These are phyloP conservation scores for Formica exsecta DNA, from an alignment of 1,140 invertebrate genomes.

Conservation along the genomic window DNA sequence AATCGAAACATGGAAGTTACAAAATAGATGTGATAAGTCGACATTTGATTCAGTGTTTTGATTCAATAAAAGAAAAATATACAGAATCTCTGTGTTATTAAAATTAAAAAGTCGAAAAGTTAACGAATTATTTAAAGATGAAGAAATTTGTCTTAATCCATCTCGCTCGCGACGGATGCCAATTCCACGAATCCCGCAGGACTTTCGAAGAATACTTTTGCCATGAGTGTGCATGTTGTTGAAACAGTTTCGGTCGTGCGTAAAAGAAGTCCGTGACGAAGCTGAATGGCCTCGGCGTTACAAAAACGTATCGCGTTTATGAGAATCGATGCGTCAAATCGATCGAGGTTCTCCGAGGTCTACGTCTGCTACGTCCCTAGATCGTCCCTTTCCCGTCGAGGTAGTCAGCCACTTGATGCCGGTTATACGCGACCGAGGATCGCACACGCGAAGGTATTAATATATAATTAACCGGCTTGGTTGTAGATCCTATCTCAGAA, in stretches of 20 bases:
- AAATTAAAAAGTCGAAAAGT: no score
- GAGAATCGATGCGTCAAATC: constrained; percentile 8
- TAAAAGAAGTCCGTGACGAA: not conserved
- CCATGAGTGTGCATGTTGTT: not conserved
- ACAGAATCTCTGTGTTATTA: no score
- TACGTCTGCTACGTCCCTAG: not conserved
- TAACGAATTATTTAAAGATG: no score
- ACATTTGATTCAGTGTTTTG: not conserved
- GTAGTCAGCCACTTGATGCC: constrained; percentile 65
- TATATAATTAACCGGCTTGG: constrained; percentile 85
- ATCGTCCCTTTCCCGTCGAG: constrained; percentile 31
- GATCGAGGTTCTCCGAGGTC: not conserved
- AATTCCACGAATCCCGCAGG: not conserved
- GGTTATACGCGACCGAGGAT: constrained; percentile 78
- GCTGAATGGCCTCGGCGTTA: not conserved
- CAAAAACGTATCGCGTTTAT: not conserved
- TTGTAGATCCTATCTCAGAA: constrained; percentile 84
- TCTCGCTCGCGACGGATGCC: not conserved
- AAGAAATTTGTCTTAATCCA: not conserved
- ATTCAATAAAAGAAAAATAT: not conserved
- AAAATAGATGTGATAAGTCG: not conserved
- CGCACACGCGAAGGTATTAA: constrained; percentile 86
- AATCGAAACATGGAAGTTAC: not conserved
- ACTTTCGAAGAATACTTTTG: not conserved
- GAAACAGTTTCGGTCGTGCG: not conserved